A percentile compares a stretch with the other conserved stretches of the same genome.
Conservation (phyloP, 1,140 invertebrate genomes). For the Calosoma granatense region DNA sequence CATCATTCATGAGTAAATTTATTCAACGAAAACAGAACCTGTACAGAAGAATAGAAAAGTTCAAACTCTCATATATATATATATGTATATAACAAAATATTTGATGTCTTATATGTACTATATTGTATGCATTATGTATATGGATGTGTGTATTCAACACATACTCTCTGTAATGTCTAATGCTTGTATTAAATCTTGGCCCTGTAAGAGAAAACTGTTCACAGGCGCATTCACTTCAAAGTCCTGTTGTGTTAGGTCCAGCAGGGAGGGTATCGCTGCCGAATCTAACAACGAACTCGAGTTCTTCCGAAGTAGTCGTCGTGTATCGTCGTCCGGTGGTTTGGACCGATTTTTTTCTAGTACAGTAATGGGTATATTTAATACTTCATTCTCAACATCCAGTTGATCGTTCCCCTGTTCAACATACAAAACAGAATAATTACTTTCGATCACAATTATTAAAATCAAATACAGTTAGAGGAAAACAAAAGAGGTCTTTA, state of each 20-base stretch:
- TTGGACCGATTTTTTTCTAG: background rate
- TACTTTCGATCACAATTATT: no score
- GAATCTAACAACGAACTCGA: conserved; percentile 35
- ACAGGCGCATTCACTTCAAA: conserved; percentile 46
- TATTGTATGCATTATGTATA: no score
- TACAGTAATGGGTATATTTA: background rate
- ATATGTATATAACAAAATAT: no score
- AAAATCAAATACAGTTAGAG: no score
- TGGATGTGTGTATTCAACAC: conserved; percentile 3
- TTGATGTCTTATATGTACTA: no score
- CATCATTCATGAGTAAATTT: no score
- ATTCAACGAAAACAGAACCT: no score
- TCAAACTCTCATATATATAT: no score
- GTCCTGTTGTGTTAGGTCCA: conserved; percentile 42
- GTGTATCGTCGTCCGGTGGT: background rate
- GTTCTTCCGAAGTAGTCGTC: conserved; percentile 26
- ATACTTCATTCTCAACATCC: background rate
- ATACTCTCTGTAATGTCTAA: conserved; percentile 30
- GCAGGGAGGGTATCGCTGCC: conserved; percentile 35
- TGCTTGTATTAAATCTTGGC: conserved; percentile 41
- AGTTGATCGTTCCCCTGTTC: background rate
- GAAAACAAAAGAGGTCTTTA: no score
- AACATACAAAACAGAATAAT: background rate
- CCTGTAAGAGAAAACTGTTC: conserved; percentile 36
- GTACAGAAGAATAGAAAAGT: no score